Evolutionary conservation across 2,888 invertebrate genomes (phyloP), one percentile per base, ranked within the genome.

Genomic region (Amphipoea lucens): DNA sequence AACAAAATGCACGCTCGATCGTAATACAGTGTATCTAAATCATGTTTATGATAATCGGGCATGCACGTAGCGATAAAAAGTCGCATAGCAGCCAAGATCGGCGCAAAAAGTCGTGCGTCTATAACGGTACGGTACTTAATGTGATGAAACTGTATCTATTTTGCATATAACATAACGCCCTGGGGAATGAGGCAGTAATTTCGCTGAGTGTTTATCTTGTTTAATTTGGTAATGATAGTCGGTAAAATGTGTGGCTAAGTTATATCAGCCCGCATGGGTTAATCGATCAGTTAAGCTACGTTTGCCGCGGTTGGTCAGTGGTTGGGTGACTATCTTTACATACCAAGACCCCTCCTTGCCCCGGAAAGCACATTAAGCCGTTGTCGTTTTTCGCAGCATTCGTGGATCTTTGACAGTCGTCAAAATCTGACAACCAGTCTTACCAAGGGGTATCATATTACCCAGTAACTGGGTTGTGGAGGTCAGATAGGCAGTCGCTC

Each of bases 41-140:
- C 88, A 75, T 85, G 87, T 84, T 75, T 85, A 81, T 77, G 77
- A 68, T 85, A 87, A 87, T 85, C 73, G 60, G 66, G 72, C 45
- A 67, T 75, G 69, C 72, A 76, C 77, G 69, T 85, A 60, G 68
- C 76, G 76, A 85, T 81, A 87, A 87, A 85, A 85, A 87, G 85
- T 85, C 85, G 77, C 85, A 87, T 78, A 85, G 67, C 70, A 76
- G 77, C 69, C 74, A 60, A 76, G 81, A 85, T 73, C 82, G 42
- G 77, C 48, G 70, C 85, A 85, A 85, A 87, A 85, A 85, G 88
- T 85, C 85, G 88, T 85, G 88, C 74, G 77, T 75, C 42, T 60
- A 54, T 85, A 85, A 85, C 88, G 88, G 85, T 40, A 76, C 60
- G 51, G 40, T 84, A 75, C 85, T 81, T 84, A 87, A 77, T 73